Conservation (phyloP, 92 coral and sea anemone genomes). For the Epizoanthus rinbou region DNA sequence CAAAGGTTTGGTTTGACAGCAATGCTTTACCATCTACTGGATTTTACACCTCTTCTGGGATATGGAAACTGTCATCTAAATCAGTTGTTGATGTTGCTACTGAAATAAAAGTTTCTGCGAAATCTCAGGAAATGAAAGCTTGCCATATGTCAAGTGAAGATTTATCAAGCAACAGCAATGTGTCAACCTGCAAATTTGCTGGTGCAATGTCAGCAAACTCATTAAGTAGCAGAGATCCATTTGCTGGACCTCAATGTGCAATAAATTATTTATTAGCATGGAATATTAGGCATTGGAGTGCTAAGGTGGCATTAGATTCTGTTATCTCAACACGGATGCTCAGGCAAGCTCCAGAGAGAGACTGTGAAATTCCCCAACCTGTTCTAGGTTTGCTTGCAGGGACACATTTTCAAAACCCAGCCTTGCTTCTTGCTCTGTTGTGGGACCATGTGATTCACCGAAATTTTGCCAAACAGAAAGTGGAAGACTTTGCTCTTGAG, state of each 20-base stretch:
- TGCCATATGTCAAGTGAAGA: neutral
- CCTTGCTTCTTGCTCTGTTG: conserved; percentile 66
- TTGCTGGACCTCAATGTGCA: conserved; percentile 49
- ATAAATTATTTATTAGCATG: conserved; percentile 61
- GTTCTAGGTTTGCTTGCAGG: conserved; percentile 61
- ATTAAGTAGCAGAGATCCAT: conserved; percentile 11
- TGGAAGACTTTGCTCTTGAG: conserved; percentile 56
- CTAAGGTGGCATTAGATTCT: conserved; percentile 74
- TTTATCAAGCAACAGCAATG: neutral
- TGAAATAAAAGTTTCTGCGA: conserved; percentile 43
- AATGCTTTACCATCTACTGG: conserved; percentile 62
- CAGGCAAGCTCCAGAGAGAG: conserved; percentile 23
- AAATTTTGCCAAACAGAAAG: conserved; percentile 48
- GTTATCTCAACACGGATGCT: conserved; percentile 49
- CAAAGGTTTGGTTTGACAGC: conserved; percentile 53
- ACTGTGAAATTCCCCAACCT: conserved; percentile 49
- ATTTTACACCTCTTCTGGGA: conserved; percentile 70
- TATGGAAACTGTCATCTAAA: conserved; percentile 79
- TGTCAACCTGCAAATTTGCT: neutral
- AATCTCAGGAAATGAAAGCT: neutral
- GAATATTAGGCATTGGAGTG: conserved; percentile 68
- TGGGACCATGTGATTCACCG: conserved; percentile 74
- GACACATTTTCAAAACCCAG: conserved; percentile 78
- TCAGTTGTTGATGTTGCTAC: conserved; percentile 71
- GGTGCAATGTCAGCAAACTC: neutral